Conservation (phyloP, 2,797 vertebrate species). For the Chelmon rostratus region DNA sequence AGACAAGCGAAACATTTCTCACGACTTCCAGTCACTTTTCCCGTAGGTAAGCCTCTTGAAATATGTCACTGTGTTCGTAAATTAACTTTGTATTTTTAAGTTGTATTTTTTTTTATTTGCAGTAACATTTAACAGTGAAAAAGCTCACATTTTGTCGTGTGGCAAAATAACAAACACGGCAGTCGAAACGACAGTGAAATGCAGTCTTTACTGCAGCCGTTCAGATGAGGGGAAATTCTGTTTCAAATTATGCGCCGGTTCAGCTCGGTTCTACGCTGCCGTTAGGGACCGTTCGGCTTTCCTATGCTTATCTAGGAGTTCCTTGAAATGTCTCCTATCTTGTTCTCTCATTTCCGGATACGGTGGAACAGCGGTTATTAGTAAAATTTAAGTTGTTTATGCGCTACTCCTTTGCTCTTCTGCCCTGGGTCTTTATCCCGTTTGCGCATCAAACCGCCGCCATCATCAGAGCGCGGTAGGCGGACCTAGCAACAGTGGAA, state of each 20-base stretch:
- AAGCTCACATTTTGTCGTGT: slow-evolving; percentile 39
- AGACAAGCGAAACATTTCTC: slow-evolving; percentile 78
- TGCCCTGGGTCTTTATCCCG: slow-evolving; percentile 80
- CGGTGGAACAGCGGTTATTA: slow-evolving; percentile 14
- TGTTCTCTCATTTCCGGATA: slow-evolving; percentile 7
- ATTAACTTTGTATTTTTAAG: slow-evolving; percentile 52
- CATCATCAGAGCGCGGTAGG: slow-evolving; percentile 80
- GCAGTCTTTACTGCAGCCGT: slow-evolving; percentile 68
- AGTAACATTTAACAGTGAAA: slow-evolving; percentile 12
- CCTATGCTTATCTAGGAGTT: slow-evolving; percentile 55
- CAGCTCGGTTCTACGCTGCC: slow-evolving; percentile 75
- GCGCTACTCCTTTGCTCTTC: slow-evolving; percentile 69
- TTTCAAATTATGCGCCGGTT: slow-evolving; percentile 82
- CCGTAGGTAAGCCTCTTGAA: slow-evolving; percentile 70
- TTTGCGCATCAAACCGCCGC: slow-evolving; percentile 84
- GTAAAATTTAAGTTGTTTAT: slow-evolving; percentile 71
- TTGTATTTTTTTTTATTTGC: slow-evolving; percentile 17
- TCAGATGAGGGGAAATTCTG: slow-evolving; percentile 56
- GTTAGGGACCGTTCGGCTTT: slow-evolving; percentile 45
- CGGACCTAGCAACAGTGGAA: slow-evolving; percentile 56
- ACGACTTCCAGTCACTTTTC: slow-evolving; percentile 69
- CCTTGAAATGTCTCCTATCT: slow-evolving; percentile 70
- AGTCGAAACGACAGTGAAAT: slow-evolving; percentile 68
- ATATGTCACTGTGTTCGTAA: background rate
- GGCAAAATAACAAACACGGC: slow-evolving; percentile 64